Evolutionary conservation across 2,797 vertebrate species (phyloP), one percentile per base, ranked within the genome.

Genomic region (Scleropages formosus): DNA sequence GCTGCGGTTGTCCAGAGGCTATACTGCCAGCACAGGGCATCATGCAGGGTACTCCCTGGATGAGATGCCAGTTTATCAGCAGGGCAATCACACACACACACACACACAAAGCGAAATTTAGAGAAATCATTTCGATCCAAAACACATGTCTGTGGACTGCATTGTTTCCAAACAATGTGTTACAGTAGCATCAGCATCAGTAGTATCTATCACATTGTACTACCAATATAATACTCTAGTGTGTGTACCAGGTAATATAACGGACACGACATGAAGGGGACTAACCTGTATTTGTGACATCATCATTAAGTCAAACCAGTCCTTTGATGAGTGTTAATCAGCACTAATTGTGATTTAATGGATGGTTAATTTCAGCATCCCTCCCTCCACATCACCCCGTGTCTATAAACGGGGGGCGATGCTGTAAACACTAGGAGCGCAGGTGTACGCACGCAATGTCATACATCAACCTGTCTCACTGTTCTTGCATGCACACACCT

Each of bases 271-370:
- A 9, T 47, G 39, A 63, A 75, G 49, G 39, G 46, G 15, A 64
- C 64, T 10, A 46, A 61, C 26, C 0, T 61, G 44, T 56, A 18
- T 60, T 16, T 72, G 27, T 53, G 67, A 10, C 75, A 69, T 15
- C 71, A 27, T 27, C 67, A 31, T 47, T 58, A 53, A 72, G 20
- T 20, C n/a, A 65, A 69, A 18, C n/a, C 69, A 72, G 70, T 4
- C 47, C 39, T 47, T 47, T 26, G 31, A 26, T 46, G 16, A 62
- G 56, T 47, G 46, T 44, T 62, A 60, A 22, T 31, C 56, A 39
- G 27, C 65, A 56, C 71, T 85, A 82, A 84, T 83, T 77, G 70
- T 65, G 56, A 64, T 82, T 85, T 83, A 84, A 83, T 85, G 75
- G 73, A 49, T 62, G 73, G 72, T 82, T 81, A 83, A 82, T 78